Evolutionary conservation across 1,140 invertebrate genomes (phyloP), one percentile per base, ranked within the genome.

Genomic region (Drosophila kikkawai): DNA sequence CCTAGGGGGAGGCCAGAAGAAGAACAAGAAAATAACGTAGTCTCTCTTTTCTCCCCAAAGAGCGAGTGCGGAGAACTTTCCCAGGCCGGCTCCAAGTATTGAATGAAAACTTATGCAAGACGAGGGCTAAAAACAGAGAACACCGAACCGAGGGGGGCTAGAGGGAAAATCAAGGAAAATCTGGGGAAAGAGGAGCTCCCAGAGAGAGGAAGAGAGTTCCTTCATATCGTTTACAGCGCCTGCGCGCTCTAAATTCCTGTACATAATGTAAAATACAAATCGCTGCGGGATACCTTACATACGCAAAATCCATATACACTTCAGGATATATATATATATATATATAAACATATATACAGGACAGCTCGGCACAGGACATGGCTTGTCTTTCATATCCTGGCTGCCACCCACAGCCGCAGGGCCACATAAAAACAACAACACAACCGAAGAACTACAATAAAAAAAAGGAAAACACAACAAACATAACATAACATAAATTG

Each of bases 331-430:
- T 29, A n/a, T n/a, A 26, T 15, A 42, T 48, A 42, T 61, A 45
- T 50, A 26, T 73, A 45, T 15, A 47, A 13, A 32, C 51, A 58
- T 45, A 47, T 55, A 67, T 48, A 59, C 36, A 22, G n/a, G 48
- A 34, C 50, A 51, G 50, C 50, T 17, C 11, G 17, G 53, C 41
- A 36, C 57, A 45, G 63, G 53, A 51, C 70, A 74, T 22, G 37
- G 41, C 51, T 51, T 80, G 55, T 69, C 63, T 74, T 74, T 68
- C 51, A 66, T 60, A 70, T 48, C 66, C 80, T 81, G 79, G 56
- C 73, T 53, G 68, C 84, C 84, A 90, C 81, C 81, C 85, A 88
- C 85, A 79, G 84, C 85, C 80, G 74, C 70, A 76, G 80, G 85
- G 56, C 69, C 61, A 48, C 48, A 48, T 61, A 69, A 53, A 50